phyloP scores from a whole-genome alignment of 2,888 invertebrate genomes.

The Drosophila phalerata region DNA sequence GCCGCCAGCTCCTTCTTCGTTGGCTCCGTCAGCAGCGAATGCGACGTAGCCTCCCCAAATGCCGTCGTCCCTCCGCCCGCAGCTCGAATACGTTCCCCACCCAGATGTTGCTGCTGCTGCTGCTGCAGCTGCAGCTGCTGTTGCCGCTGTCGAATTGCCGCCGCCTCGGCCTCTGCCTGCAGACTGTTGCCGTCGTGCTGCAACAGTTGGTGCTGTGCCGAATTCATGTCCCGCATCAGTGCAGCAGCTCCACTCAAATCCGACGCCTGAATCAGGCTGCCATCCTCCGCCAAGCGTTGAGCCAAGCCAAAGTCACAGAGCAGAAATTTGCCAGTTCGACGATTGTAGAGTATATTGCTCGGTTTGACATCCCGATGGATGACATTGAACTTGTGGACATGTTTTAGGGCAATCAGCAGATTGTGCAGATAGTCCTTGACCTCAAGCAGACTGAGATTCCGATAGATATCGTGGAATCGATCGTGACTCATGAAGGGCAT shows the following conservation, averaged over 20 bases:
- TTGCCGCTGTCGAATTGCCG: conserved; percentile 6
- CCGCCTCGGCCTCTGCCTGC: conserved; percentile 59
- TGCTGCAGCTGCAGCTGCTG: conserved; percentile 7
- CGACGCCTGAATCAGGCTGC: conserved; percentile 46
- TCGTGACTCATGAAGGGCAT: conserved; percentile 96
- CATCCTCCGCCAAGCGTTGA: conserved; percentile 86
- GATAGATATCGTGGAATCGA: conserved; percentile 91
- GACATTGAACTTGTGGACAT: conserved; percentile 93
- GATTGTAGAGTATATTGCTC: conserved; percentile 95
- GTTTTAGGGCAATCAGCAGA: conserved; percentile 90
- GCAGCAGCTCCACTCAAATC: conserved; percentile 46
- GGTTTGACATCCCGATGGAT: conserved; percentile 97
- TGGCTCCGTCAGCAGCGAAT: conserved; percentile 85
- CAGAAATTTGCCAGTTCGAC: conserved; percentile 89
- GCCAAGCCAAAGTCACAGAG: conserved; percentile 96
- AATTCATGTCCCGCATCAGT: conserved; percentile 50
- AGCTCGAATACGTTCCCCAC: conserved; percentile 18
- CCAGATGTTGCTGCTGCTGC: neutral
- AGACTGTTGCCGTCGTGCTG: conserved; percentile 59
- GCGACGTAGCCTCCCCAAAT: conserved; percentile 27
- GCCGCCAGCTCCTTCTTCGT: conserved; percentile 87
- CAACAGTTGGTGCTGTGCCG: conserved; percentile 34
- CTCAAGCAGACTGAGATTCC: conserved; percentile 89
- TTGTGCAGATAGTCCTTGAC: conserved; percentile 92
- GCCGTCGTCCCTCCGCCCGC: conserved; percentile 39